Base-by-base conservation (phyloP, 2,888 invertebrate genomes). In the Salticus scenicus region DNA sequence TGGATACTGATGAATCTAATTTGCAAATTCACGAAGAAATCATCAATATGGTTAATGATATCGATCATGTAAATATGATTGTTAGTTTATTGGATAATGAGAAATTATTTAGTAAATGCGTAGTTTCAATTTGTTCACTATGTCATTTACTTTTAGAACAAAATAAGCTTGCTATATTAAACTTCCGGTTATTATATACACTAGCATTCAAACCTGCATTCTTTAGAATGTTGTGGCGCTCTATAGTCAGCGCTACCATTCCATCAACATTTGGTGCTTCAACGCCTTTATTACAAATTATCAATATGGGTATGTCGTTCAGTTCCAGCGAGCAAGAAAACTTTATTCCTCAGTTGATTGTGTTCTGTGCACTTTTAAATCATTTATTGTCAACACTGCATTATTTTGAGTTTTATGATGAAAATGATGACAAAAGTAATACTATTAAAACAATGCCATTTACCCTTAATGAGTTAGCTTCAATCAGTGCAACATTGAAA, bases 141-240 rank as follows among this genome's bases (percentile, higher is more conserved):
- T 96, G 96, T 90, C 96, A 97, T 91, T 95, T 96, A 91, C 92
- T 97, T 72, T 92, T 97, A 90, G 93, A 96, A 88, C 95, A 95
- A 89, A 95, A 96, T 90, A 94, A 94, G 90, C 93, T 95, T 90
- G 95, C 96, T 0, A 93, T 97, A 88, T 96, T 96, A 90, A 96
- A 95, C 90, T 96, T 95, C 92, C 85, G 88, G 66, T 33, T 84
- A 27, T 37, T 96, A 1, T 96, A 96, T 90, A 95, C 95, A 73
- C 91, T 96, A 89, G 95, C 96, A 0, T 95, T 96, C 90, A 95
- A 95, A 90, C 94, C 95, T 0, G 92, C 93, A 73, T 96, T 96
- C 90, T 93, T 96, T 42, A 93, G 94, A n/a, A 93, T 94, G 17
- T 91, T 96, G 10, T 96, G 96, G 96, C 92, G 92, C 30, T 91